These are phyloP conservation scores for Epinephelus cyanopodus DNA, from an alignment of 2,113 vertebrate species.

Conservation along the genomic window DNA sequence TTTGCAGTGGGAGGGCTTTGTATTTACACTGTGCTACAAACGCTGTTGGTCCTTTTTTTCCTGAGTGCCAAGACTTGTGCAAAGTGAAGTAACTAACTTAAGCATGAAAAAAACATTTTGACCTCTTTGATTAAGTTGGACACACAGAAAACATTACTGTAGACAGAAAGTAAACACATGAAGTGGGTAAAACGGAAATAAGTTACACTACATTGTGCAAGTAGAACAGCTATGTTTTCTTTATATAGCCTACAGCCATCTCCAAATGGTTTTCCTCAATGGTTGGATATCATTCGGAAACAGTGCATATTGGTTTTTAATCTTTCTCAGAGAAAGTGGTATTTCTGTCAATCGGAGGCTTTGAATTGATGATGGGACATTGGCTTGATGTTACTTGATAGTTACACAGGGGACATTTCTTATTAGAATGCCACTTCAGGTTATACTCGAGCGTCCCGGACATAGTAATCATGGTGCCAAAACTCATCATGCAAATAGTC, in stretches of 20 bases:
- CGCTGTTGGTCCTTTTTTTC: too few species aligned
- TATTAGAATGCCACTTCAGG: slow-evolving; percentile 54
- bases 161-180: too few species aligned
- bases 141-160: too few species aligned
- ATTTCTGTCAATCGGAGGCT: slow-evolving; percentile 16
- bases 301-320: not conserved
- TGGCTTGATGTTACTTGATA: not conserved
- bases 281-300: not conserved
- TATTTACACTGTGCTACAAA: too few species aligned
- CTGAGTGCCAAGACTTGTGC: too few species aligned
- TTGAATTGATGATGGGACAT: slow-evolving; percentile 13
- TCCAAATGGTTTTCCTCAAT: not conserved
- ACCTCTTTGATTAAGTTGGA: too few species aligned
- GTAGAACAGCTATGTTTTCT: not conserved
- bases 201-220: too few species aligned
- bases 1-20: too few species aligned
- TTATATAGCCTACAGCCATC: not conserved
- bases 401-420: slow-evolving; percentile 28
- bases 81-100: too few species aligned
- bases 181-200: too few species aligned
- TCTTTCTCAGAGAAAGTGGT: not conserved
- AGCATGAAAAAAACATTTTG: too few species aligned
- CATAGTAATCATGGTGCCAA: slow-evolving; percentile 51
- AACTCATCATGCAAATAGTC: slow-evolving; percentile 44
- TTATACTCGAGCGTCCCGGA: slow-evolving; percentile 36